Evolutionary conservation across 2,113 vertebrate genomes (phyloP), one percentile per base, ranked within the genome.

Genomic region (Pseudopodoces humilis): DNA sequence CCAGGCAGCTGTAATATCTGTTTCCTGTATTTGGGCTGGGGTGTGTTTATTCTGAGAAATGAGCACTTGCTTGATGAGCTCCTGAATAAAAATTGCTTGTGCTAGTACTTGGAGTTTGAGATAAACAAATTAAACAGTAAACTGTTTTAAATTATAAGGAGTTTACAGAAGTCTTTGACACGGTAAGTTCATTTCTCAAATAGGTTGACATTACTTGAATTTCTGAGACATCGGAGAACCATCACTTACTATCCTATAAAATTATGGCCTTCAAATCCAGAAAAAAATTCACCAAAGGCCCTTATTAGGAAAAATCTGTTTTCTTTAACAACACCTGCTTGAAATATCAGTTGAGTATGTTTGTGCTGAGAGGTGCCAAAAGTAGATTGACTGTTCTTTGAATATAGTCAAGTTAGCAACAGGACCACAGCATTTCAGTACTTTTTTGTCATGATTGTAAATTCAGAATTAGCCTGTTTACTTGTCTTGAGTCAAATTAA

Each of bases 31-130:
- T 69, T 56, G 35, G 10, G 9, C 55, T 81, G 39, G 18, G 12
- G 18, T 68, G 18, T 7, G 31, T 68, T n/a, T 46, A 20, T 8
- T 60, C 9, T 11, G 35, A 47, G 44, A 39, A 9, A n/a, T 23
- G 10, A 60, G 22, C 0, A 0, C 30, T 58, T 5, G 6, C 8
- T 49, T 30, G 4, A 5, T 47, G 7, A 27, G 4, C 6, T 30
- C 47, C 65, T 86, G 25, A 33, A 37, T 60, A 35, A 52, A 53
- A 52, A 35, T 22, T 17, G 4, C 28, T 58, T 83, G 22, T 70
- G 37, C 9, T 52, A 23, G 2, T 31, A n/a, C 12, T 82, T 65
- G 19, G 28, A 33, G 20, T 90, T 87, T 9, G 0, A 53, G 33
- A 15, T 20, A 35, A 93, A 69, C 11, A 37, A 16, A 19, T 59